Percentiles rank a stretch among this genome's conserved stretches.
These are phyloP conservation scores for Ennomos quercinarius DNA, from an alignment of 2,888 invertebrate genomes.

Conservation along the genomic window DNA sequence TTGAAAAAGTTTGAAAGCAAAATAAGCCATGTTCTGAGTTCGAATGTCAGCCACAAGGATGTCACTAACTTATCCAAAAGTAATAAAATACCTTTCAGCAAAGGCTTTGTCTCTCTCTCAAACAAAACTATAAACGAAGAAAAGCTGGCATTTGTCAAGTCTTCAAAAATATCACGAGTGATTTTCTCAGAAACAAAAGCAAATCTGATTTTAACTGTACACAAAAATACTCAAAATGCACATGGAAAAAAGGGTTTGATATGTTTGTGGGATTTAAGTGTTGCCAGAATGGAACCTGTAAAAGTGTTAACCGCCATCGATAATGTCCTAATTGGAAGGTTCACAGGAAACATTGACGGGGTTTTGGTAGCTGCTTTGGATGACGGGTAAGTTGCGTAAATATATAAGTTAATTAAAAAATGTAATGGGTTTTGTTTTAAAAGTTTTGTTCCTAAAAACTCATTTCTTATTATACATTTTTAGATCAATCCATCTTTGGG, in stretches of 20 bases:
- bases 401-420: background rate
- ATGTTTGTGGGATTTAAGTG: conserved; percentile 74
- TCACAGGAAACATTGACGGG: conserved; percentile 66
- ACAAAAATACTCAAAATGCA: conserved; percentile 49
- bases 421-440: background rate
- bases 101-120: conserved; percentile 61
- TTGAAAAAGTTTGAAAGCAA: conserved; percentile 66
- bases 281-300: conserved; percentile 60
- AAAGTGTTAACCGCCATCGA: conserved; percentile 70
- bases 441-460: too few species aligned
- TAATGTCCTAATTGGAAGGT: conserved; percentile 61
- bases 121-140: conserved; percentile 50
- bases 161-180: conserved; percentile 56
- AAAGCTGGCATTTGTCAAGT: conserved; percentile 52
- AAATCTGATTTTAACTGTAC: conserved; percentile 68
- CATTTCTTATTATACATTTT: conserved; percentile 27
- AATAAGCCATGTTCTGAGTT: conserved; percentile 61
- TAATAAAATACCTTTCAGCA: conserved; percentile 68
- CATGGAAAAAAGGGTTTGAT: conserved; percentile 54
- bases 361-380: conserved; percentile 70
- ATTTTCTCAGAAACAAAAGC: conserved; percentile 65
- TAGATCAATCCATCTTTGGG: conserved; percentile 78
- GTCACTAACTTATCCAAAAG: conserved; percentile 53
- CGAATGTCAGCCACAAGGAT: conserved; percentile 57
- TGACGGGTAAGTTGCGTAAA: conserved; percentile 64